Conservation (phyloP, 2,888 invertebrate species). For the Polia nebulosa region DNA sequence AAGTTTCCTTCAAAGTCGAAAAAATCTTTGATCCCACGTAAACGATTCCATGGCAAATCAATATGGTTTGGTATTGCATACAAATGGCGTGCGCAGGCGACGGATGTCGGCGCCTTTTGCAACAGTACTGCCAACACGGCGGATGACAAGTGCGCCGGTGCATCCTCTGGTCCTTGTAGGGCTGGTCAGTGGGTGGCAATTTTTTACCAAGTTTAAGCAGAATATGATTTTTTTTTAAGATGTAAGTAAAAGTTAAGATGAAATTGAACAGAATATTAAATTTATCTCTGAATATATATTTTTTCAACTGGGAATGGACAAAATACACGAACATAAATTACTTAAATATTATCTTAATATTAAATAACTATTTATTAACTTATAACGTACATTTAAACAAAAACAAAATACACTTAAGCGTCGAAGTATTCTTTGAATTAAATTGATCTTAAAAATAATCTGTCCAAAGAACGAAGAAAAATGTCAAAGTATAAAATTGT, state of each 20-base stretch:
- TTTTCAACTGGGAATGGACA: no score
- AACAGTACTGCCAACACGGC: constrained; percentile 70
- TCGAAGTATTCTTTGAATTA: no score
- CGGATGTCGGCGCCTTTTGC: constrained; percentile 88
- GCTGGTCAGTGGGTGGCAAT: constrained; percentile 64
- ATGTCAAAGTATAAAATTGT: no score
- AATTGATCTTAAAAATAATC: no score
- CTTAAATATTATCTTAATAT: no score
- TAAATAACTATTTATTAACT: no score
- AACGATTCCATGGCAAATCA: constrained; percentile 67
- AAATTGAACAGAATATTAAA: neutral
- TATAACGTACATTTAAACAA: no score
- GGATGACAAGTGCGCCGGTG: constrained; percentile 66
- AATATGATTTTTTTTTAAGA: neutral
- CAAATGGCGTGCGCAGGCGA: constrained; percentile 59
- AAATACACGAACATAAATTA: no score
- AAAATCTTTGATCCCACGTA: constrained; percentile 63
- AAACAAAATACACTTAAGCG: no score
- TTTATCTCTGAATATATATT: neutral
- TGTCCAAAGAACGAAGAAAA: no score
- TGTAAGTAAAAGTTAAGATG: neutral
- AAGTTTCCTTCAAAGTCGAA: constrained; percentile 40
- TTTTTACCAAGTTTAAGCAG: neutral
- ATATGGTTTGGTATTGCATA: constrained; percentile 68
- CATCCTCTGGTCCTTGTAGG: constrained; percentile 76